These are phyloP conservation scores for Sphyrna mokarran DNA, from an alignment of 2,113 vertebrate genomes.

Conservation along the genomic window DNA sequence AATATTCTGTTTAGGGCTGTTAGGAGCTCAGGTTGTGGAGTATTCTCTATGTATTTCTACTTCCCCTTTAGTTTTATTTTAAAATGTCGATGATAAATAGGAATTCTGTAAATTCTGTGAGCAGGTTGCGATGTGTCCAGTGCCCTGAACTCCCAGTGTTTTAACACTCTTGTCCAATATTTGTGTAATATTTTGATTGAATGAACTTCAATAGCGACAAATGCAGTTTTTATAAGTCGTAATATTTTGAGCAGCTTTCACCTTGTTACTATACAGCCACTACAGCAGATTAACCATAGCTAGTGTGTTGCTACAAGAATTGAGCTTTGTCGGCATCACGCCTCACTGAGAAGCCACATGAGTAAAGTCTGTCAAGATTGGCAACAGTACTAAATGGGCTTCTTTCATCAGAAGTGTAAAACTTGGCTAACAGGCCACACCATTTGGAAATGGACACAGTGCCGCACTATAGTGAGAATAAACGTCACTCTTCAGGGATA, in stretches of 20 bases:
- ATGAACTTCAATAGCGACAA: neutral
- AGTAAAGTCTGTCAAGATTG: fast-evolving
- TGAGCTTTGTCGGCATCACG: neutral
- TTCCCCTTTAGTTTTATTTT: no score
- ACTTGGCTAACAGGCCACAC: constrained; percentile 41
- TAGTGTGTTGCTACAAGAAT: neutral
- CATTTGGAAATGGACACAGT: constrained; percentile 37
- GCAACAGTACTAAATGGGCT: constrained; percentile 38
- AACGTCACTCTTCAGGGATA: constrained; percentile 42
- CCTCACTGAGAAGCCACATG: neutral
- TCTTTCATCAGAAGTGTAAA: constrained; percentile 42
- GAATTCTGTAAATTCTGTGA: neutral
- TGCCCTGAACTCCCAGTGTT: neutral
- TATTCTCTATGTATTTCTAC: neutral
- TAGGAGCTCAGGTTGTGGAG: neutral
- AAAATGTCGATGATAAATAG: neutral
- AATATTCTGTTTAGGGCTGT: neutral
- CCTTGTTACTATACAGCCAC: neutral
- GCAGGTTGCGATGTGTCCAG: neutral
- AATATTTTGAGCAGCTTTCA: constrained; percentile 7
- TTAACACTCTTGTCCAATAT: neutral
- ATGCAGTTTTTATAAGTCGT: neutral
- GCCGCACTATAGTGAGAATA: constrained; percentile 43
- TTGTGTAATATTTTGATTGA: neutral
- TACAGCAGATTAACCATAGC: neutral